Evolutionary conservation across 2,888 invertebrate species (phyloP), one percentile per base, ranked within the genome.

Genomic region (Drosophila quinaria): DNA sequence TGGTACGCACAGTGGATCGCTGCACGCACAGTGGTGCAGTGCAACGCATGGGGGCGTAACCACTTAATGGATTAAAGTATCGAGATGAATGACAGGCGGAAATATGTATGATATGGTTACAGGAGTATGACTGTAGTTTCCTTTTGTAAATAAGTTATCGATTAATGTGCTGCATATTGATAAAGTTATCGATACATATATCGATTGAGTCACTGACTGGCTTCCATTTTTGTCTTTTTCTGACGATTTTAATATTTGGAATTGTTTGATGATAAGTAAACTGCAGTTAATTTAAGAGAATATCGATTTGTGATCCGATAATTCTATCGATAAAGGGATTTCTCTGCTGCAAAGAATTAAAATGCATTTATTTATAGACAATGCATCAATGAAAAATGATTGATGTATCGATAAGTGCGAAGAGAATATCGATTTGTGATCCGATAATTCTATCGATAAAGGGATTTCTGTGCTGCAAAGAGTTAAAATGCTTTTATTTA

Each of bases 1-100:
- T 44, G 44, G n/a, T 11, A n/a, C 5, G 29, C 29, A 29, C 29
- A 29, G 29, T 29, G 29, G 29, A 1, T 8, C 29, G 29, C 29
- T 29, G 0, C 8, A 3, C 22, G 67, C 62, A 67, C 67, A 62
- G 67, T 62, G 67, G 55, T 2, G 11, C 59, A 19, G 17, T 41
- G 17, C 17, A 8, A 15, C 17, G n/a, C n/a, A 9, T 29, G 37
- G 25, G 37, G 44, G 19, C 44, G 19, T 4, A n/a, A 19, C 8
- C 33, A 50, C 8, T 8, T 50, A 41, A 33, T 41, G 31, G 33
- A 9, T 69, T 54, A 68, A 54, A 41, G 51, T 13, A 25, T 22
- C 9, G 17, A 15, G 22, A 13, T 55, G 55, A 44, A 44, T 55
- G 55, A 33, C 11, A n/a, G 19, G 3, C 22, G 31, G 44, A 55